Evolutionary conservation across 2,888 invertebrate genomes (phyloP).

Genomic region (Folsomia candida): DNA sequence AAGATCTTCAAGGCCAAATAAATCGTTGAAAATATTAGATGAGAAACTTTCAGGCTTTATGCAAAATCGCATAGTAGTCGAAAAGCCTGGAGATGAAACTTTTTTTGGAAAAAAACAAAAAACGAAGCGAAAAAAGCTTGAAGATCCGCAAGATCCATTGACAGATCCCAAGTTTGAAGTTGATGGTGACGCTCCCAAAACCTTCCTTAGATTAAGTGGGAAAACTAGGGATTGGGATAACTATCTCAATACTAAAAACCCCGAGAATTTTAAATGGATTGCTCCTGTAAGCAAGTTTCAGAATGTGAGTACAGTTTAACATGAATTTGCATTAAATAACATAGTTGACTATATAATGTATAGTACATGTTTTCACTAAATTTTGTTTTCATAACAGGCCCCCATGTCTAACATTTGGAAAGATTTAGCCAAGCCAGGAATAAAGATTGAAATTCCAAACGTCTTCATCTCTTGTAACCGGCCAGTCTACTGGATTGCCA

Average conservation of each 20-base stretch:
- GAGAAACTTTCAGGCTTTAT: not conserved
- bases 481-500: conserved; percentile 38
- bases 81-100: not conserved
- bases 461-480: conserved; percentile 17
- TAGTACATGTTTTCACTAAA: no score
- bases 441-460: conserved; percentile 34
- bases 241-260: conserved; percentile 15
- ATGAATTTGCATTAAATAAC: no score
- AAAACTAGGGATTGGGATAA: conserved; percentile 40
- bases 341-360: no score
- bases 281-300: conserved; percentile 34
- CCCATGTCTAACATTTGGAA: conserved; percentile 32
- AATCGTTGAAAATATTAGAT: not conserved
- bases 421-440: conserved; percentile 26
- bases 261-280: conserved; percentile 20
- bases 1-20: not conserved
- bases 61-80: not conserved
- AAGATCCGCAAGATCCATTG: not conserved
- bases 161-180: not conserved
- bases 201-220: conserved; percentile 26
- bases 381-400: conserved; percentile 25
- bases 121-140: not conserved
- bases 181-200: conserved; percentile 12
- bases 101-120: not conserved
- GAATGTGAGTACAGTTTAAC: conserved; percentile 27